Evolutionary conservation across 2,113 vertebrate species (phyloP).

Genomic region (Camelus dromedarius): DNA sequence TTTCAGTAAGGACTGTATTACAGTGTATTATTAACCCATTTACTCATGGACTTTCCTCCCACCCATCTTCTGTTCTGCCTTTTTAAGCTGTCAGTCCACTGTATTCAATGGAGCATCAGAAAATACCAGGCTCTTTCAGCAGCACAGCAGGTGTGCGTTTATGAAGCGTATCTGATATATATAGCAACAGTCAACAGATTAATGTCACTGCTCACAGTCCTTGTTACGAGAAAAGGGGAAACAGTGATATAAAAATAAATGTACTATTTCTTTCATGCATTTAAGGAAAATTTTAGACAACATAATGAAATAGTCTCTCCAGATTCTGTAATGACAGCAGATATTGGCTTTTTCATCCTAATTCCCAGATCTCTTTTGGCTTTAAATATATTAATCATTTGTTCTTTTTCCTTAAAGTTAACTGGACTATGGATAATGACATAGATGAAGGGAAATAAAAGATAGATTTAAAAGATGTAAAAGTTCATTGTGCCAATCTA

Average conservation of each 20-base stretch:
- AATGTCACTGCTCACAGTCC: constrained; percentile 51
- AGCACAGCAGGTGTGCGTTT: constrained; percentile 59
- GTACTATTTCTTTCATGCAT: constrained; percentile 35
- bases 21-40: constrained; percentile 63
- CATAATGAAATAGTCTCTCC: background rate
- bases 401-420: background rate
- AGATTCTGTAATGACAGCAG: background rate
- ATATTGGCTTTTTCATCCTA: background rate
- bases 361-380: background rate
- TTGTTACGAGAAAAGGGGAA: constrained; percentile 46
- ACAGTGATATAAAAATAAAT: constrained; percentile 58
- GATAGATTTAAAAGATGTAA: background rate
- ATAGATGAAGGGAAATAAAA: background rate
- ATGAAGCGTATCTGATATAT: constrained; percentile 65
- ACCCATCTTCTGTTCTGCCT: constrained; percentile 40
- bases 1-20: constrained; percentile 53
- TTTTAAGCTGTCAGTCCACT: constrained; percentile 61
- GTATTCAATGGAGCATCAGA: constrained; percentile 72
- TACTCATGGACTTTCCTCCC: constrained; percentile 42
- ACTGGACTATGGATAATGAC: background rate
- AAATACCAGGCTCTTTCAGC: constrained; percentile 34
- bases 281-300: constrained; percentile 53
- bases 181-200: constrained; percentile 65
- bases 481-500: background rate
- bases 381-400: constrained; percentile 13